These are phyloP conservation scores for Torymus tubicola DNA, from an alignment of 2,888 invertebrate genomes.

Conservation along the genomic window DNA sequence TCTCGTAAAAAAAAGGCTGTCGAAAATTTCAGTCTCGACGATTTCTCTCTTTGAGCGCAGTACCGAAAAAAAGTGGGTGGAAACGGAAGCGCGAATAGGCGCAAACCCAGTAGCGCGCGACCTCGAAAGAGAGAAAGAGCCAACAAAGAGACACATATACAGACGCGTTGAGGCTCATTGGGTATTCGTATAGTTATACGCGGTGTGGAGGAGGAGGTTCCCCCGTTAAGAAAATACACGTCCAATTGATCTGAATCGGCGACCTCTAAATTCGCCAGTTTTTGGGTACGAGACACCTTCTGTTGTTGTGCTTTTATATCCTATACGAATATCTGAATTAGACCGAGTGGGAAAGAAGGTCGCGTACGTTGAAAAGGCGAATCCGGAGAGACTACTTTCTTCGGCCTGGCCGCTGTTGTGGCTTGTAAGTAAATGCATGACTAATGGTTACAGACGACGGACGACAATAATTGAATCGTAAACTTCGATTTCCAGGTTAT, in stretches of 20 bases:
- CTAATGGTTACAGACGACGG: background rate
- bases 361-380: background rate
- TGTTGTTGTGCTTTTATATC: background rate
- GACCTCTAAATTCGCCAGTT: slow-evolving; percentile 32
- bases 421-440: background rate
- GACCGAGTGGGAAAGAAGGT: slow-evolving; percentile 12
- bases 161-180: slow-evolving; percentile 39
- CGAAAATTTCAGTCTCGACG: slow-evolving; percentile 23
- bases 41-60: slow-evolving; percentile 16
- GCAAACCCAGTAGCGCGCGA: slow-evolving; percentile 36
- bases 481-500: too few relatives aligned
- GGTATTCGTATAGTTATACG: slow-evolving; percentile 12
- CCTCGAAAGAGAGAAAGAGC: slow-evolving; percentile 41
- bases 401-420: background rate
- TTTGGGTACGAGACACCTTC: too few relatives aligned
- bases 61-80: slow-evolving; percentile 42
- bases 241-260: slow-evolving; percentile 30
- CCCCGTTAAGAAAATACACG: background rate
- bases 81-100: slow-evolving; percentile 32
- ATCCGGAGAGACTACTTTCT: slow-evolving; percentile 22
- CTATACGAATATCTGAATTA: slow-evolving; percentile 23
- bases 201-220: background rate
- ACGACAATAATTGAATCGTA: background rate
- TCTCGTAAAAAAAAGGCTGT: slow-evolving; percentile 24
- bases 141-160: slow-evolving; percentile 4